Evolutionary conservation across 2,113 vertebrate species (phyloP), one percentile per base, ranked within the genome.

Genomic region (Capreolus pygargus): DNA sequence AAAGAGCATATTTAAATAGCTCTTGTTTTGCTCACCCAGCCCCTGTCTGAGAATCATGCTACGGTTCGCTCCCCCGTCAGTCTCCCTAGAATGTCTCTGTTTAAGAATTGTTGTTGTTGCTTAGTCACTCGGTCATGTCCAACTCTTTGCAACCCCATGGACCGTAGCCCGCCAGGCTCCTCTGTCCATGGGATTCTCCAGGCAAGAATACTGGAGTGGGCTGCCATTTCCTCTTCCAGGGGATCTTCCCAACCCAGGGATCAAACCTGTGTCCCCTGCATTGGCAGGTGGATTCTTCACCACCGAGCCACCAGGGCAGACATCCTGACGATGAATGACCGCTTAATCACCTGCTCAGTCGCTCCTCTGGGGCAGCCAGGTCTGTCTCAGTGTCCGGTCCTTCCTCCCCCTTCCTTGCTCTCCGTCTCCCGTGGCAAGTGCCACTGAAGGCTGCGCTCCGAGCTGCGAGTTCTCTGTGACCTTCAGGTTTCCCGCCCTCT

Each of bases 41-140:
- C 11, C 6, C 19, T 39, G 30, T 23, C 12, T 45, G 25, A 2
- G 3, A 61, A 28, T 39, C 36, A 47, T 5, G 52, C 78, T 12
- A 1, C 0, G 5, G 45, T 33, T 45, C 1, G 1, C 6, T 57
- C 93, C 52, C 91, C 57, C 39, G 7, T 5, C 36, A 6, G 13
- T 39, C 4, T 14, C 23, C 13, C 2, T 27, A 14, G 39, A 54
- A 1, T 10, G 9, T 61, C n/a, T 95, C 30, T 0, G 3, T 36
- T 36, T 70, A 43, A 43, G 4, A 27, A 76, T 7, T 14, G 36
- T 25, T 14, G 36, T 25, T 21, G 9, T 10, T 11, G 36, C 14
- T 43, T 13, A 43, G 36, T 14, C 11, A 0, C 36, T 76, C 36
- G 27, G 70, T 6, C 70, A 1, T 1, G 23, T 27, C 70, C 0